These are phyloP conservation scores for Pempheris klunzingeri DNA, from an alignment of 2,797 vertebrate species.

Conservation along the genomic window DNA sequence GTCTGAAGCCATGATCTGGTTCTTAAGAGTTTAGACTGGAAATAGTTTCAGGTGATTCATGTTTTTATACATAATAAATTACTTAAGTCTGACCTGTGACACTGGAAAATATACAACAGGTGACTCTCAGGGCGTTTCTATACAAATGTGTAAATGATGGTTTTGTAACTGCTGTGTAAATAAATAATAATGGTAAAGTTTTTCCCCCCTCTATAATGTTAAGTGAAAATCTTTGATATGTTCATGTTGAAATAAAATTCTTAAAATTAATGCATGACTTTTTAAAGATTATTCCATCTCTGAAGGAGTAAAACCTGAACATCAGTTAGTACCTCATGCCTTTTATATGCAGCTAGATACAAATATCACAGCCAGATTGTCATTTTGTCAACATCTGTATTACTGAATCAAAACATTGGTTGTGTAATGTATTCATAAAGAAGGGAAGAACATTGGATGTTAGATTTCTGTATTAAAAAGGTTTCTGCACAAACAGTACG, in stretches of 20 bases:
- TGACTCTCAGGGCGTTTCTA: constrained; percentile 27
- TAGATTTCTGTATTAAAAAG: not conserved
- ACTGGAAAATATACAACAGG: constrained; percentile 31
- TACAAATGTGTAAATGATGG: not conserved
- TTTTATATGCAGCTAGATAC: not conserved
- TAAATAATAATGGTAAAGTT: not conserved
- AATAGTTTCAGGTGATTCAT: constrained; percentile 61
- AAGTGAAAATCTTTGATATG: not conserved
- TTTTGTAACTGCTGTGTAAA: not conserved
- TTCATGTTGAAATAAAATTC: constrained; percentile 51
- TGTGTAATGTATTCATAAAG: not conserved
- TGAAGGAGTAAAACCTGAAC: constrained; percentile 1
- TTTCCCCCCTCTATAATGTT: not conserved
- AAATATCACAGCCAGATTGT: not conserved
- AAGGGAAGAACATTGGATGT: not conserved
- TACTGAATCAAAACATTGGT: not conserved
- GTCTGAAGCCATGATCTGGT: constrained; percentile 65
- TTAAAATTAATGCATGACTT: constrained; percentile 15
- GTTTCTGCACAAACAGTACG: not conserved
- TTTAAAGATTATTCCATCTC: constrained; percentile 8
- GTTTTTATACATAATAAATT: constrained; percentile 65
- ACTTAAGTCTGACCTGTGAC: constrained; percentile 38
- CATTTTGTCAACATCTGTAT: not conserved
- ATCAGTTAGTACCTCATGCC: not conserved
- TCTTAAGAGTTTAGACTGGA: constrained; percentile 72